Conservation (phyloP, 1,140 invertebrate genomes). For the Epicauta chinensis region DNA sequence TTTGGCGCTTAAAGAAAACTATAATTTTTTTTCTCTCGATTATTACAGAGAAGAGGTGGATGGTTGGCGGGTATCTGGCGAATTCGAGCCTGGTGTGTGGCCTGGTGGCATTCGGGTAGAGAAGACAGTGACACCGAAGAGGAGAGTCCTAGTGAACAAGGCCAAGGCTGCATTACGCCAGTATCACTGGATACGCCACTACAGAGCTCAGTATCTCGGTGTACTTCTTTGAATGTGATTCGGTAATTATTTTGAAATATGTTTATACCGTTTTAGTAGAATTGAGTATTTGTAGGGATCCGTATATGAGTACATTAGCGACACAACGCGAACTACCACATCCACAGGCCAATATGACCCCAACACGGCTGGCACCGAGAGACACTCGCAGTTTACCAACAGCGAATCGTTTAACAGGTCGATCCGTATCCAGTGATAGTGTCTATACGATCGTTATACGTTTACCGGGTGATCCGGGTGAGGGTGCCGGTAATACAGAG, state of each 20-base stretch:
- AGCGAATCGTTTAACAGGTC: slow-evolving; percentile 46
- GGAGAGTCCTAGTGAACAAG: slow-evolving; percentile 57
- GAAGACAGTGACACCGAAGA: slow-evolving; percentile 73
- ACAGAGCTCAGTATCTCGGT: slow-evolving; percentile 71
- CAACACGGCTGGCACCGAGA: slow-evolving; percentile 34
- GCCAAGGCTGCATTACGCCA: slow-evolving; percentile 71
- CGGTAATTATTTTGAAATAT: slow-evolving; percentile 24
- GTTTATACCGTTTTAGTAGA: not conserved
- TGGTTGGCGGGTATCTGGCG: slow-evolving; percentile 33
- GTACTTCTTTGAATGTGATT: slow-evolving; percentile 77
- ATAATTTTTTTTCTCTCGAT: slow-evolving; percentile 1
- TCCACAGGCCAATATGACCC: slow-evolving; percentile 37
- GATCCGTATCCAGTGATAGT: slow-evolving; percentile 63
- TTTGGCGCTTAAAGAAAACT: not conserved
- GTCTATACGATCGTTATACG: slow-evolving; percentile 91
- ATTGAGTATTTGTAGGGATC: slow-evolving; percentile 42
- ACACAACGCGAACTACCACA: slow-evolving; percentile 33
- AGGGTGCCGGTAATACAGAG: slow-evolving; percentile 43
- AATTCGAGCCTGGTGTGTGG: slow-evolving; percentile 71
- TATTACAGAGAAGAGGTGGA: slow-evolving; percentile 19
- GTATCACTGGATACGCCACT: slow-evolving; percentile 80
- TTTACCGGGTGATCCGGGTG: slow-evolving; percentile 58
- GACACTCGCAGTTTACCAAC: slow-evolving; percentile 43
- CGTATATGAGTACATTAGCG: slow-evolving; percentile 37
- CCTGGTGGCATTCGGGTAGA: slow-evolving; percentile 78